Evolutionary conservation across 2,888 invertebrate species (phyloP), one percentile per base, ranked within the genome.

Genomic region (Acleris emargana): DNA sequence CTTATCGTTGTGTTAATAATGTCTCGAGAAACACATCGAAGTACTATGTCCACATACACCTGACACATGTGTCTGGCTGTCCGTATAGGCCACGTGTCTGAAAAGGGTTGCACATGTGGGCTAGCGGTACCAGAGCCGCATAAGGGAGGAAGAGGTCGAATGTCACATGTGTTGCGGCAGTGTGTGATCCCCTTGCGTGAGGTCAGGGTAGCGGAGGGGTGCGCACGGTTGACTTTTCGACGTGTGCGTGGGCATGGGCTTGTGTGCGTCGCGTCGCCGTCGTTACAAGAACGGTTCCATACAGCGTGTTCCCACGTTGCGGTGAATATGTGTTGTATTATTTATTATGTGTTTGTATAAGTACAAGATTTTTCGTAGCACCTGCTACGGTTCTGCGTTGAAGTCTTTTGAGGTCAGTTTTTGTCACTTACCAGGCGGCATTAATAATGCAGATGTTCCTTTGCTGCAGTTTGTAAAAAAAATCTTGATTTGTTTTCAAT

Each of bases 81-180:
- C 47, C 66, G 53, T 55, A 66, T 66, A 66, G 76, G 74, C 72
- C 82, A 84, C 83, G 84, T 86, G 85, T 81, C 78, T 73, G 80
- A 86, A 66, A 91, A 91, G 91, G 91, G 92, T 91, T 91, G 88
- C 88, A 88, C 92, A 90, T 91, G 91, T 91, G 89, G 87, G 89
- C 89, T 90, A 88, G 79, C 83, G 86, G 84, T 85, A 92, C 90
- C 81, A 92, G 90, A 89, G 74, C 67, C 73, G 63, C 88, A 93
- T 77, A 78, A 73, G 62, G 60, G 67, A 69, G 67, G 68, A 71
- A 74, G 82, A 86, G 84, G 70, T 81, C 63, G 69, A 74, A 72
- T 72, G 75, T 80, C 87, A 89, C 89, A 90, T 82, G 79, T 89
- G 89, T 69, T 74, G 75, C 76, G 74, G 72, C 73, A 74, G 80